A percentile compares a stretch with the other conserved stretches of the same genome.
These are phyloP conservation scores for Pseudochirops cupreus DNA, from an alignment of 2,797 vertebrate genomes.

Conservation along the genomic window DNA sequence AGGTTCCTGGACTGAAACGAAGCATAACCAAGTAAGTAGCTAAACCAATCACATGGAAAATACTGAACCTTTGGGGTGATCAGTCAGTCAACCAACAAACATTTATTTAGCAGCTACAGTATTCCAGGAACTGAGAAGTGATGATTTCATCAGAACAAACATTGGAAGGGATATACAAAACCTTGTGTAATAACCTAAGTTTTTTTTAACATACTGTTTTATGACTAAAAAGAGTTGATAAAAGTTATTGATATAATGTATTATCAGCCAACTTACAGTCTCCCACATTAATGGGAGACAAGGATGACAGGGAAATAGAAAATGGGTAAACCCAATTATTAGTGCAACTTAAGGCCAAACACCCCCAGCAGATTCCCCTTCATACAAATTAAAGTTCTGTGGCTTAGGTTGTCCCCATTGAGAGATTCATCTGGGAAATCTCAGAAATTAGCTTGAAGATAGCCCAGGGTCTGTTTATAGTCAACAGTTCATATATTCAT, in stretches of 20 bases:
- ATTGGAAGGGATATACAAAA: not conserved
- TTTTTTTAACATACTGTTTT: not conserved
- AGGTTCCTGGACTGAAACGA: not conserved
- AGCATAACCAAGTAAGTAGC: not conserved
- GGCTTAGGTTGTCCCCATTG: not conserved
- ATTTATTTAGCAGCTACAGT: not conserved
- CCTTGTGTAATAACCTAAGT: not conserved
- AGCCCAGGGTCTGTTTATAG: not conserved
- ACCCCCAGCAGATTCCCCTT: not conserved
- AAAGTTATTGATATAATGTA: not conserved
- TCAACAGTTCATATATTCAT: not conserved
- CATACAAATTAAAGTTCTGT: not conserved
- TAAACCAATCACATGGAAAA: conserved; percentile 57
- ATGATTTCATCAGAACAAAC: not conserved
- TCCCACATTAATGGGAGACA: not conserved
- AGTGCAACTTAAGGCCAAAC: not conserved
- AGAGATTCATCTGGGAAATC: not conserved
- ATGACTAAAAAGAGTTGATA: not conserved
- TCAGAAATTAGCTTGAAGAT: not conserved
- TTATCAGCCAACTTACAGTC: not conserved
- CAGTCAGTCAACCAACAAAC: not conserved
- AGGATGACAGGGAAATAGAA: not conserved
- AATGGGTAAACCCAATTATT: not conserved
- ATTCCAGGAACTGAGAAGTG: not conserved
- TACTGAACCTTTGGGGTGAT: not conserved